phyloP scores from a whole-genome alignment of 1,140 invertebrate species.

The Daktulosphaira vitifoliae region DNA sequence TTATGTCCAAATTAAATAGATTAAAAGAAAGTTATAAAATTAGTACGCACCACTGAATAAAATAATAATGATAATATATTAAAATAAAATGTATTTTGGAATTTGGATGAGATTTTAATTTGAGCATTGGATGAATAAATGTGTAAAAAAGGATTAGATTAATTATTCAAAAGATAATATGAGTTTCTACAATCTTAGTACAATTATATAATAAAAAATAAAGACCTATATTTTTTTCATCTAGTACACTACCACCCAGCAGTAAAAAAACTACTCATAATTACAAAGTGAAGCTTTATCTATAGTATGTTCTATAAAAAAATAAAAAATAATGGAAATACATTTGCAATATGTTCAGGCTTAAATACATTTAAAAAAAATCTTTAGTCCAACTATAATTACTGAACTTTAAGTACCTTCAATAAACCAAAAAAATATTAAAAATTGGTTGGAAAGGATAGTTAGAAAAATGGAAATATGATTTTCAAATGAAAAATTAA shows the following conservation, averaged over 20 bases:
- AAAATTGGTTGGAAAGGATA: too few species aligned
- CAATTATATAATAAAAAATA: conserved; percentile 42
- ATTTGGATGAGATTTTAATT: conserved; percentile 33
- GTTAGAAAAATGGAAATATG: too few species aligned
- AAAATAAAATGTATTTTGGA: conserved; percentile 4
- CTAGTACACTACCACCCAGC: conserved; percentile 44
- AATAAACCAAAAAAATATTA: too few species aligned
- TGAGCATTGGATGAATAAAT: neutral
- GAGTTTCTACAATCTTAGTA: conserved; percentile 44
- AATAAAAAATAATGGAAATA: conserved; percentile 42
- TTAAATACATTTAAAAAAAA: too few species aligned
- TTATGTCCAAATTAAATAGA: too few species aligned
- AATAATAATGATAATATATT: too few species aligned
- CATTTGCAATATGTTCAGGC: conserved; percentile 4
- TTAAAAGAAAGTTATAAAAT: too few species aligned
- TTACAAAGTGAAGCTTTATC: conserved; percentile 49
- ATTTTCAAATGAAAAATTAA: neutral
- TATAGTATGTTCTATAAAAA: conserved; percentile 46
- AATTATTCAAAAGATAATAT: neutral
- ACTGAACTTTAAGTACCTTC: too few species aligned
- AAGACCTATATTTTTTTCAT: conserved; percentile 46
- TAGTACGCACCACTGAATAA: too few species aligned
- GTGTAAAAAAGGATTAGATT: neutral
- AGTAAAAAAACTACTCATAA: conserved; percentile 48
- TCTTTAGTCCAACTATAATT: too few species aligned